Evolutionary conservation across 2,888 invertebrate species (phyloP).

Genomic region (Diarsia mendica): DNA sequence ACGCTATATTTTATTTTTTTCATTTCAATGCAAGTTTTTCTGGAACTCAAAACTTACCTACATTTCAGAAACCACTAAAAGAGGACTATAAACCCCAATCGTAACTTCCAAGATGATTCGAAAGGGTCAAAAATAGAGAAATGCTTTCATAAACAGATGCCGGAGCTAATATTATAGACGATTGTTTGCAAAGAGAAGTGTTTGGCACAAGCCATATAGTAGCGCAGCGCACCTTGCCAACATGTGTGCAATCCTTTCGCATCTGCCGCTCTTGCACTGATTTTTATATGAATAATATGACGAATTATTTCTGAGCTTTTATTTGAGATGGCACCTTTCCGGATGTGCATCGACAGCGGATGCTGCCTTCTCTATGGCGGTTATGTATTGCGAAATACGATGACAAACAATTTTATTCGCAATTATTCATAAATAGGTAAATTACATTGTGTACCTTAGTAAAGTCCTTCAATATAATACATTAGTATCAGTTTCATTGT

Average conservation of each 20-base stretch:
- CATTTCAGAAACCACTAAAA: not conserved
- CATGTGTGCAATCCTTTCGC: constrained; percentile 90
- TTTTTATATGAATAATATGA: constrained; percentile 90
- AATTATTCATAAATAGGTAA: constrained; percentile 45
- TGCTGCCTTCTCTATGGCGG: constrained; percentile 77
- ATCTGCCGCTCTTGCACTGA: constrained; percentile 85
- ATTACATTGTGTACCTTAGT: not conserved
- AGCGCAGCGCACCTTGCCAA: constrained; percentile 84
- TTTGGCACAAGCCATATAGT: constrained; percentile 86
- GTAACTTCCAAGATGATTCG: constrained; percentile 12
- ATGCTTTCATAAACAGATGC: constrained; percentile 78
- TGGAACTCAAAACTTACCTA: not conserved
- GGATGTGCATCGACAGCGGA: constrained; percentile 87
- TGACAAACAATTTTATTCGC: constrained; percentile 45
- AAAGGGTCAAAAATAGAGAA: constrained; percentile 64
- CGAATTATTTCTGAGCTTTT: constrained; percentile 87
- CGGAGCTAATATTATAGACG: constrained; percentile 73
- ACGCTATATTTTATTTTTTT: not conserved
- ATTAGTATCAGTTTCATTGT: constrained; percentile 10
- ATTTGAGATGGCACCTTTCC: constrained; percentile 88
- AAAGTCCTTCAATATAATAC: not conserved
- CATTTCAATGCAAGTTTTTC: not conserved
- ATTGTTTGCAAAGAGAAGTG: constrained; percentile 80
- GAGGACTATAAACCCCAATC: not conserved
- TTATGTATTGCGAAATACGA: constrained; percentile 73